Percentiles rank a stretch among this genome's conserved stretches.
Evolutionary conservation across 2,797 vertebrate genomes (phyloP).

Genomic region (Emys orbicularis): DNA sequence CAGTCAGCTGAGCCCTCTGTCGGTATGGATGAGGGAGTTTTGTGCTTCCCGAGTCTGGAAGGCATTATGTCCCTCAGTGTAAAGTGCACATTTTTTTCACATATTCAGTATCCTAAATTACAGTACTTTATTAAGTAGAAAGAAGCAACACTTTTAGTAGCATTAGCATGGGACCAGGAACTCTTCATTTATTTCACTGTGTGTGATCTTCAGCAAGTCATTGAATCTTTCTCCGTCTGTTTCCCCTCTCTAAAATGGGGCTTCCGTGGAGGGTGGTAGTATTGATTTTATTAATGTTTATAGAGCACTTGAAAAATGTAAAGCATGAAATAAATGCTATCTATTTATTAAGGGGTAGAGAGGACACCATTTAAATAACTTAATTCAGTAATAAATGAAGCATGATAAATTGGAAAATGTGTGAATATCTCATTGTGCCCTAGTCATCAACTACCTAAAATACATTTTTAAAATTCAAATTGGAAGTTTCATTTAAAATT

Average conservation of each 20-base stretch:
- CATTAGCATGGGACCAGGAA: background rate
- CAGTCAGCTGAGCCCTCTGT: background rate
- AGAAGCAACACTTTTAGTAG: background rate
- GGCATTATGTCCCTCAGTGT: background rate
- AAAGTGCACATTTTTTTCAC: background rate
- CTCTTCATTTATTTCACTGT: background rate
- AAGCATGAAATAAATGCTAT: background rate
- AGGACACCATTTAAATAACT: background rate
- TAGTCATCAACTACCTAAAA: background rate
- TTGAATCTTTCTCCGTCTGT: background rate
- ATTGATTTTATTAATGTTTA: background rate
- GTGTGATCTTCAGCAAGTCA: background rate
- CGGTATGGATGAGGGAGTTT: no score
- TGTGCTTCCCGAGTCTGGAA: background rate
- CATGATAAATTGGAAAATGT: background rate
- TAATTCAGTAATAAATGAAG: background rate
- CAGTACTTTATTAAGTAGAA: background rate
- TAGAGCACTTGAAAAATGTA: no score
- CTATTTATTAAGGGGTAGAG: background rate
- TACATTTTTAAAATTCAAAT: slow-evolving; percentile 10
- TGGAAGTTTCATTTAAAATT: background rate
- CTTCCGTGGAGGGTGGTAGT: background rate
- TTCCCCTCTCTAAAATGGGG: background rate
- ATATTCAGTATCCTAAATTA: background rate
- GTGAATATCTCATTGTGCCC: background rate